Evolutionary conservation across 1,140 invertebrate genomes (phyloP).

Genomic region (Megalopta genalis): DNA sequence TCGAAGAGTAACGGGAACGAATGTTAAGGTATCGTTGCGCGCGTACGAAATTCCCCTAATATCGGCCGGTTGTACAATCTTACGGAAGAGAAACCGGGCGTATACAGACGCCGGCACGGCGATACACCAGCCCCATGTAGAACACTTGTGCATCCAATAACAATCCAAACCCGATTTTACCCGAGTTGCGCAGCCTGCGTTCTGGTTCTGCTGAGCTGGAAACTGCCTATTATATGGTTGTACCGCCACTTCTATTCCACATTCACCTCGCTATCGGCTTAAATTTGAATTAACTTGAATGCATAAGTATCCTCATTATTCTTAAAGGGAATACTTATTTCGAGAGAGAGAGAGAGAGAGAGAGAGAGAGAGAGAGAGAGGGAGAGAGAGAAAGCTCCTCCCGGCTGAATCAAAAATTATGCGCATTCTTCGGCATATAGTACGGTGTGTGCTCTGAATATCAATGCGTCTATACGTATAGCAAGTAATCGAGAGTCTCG

Average conservation of each 20-base stretch:
- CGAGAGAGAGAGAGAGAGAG: background rate
- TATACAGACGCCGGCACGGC: background rate
- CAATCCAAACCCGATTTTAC: constrained; percentile 54
- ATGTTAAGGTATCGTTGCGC: background rate
- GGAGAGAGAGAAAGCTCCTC: background rate
- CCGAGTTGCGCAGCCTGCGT: constrained; percentile 41
- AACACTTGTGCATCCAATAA: constrained; percentile 57
- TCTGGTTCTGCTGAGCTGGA: constrained; percentile 33
- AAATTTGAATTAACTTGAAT: constrained; percentile 32
- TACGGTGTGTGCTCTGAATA: too few species aligned
- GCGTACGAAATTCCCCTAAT: constrained; percentile 12
- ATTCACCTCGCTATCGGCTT: constrained; percentile 2
- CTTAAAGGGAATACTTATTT: background rate
- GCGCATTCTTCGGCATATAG: background rate
- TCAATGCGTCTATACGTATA: too few species aligned
- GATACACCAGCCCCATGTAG: constrained; percentile 25
- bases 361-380: too few species aligned
- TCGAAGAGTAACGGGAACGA: constrained; percentile 18
- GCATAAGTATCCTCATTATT: constrained; percentile 13
- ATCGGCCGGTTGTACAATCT: background rate
- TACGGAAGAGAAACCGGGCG: background rate
- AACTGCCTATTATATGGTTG: constrained; percentile 48
- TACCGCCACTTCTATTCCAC: constrained; percentile 25
- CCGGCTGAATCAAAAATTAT: background rate
- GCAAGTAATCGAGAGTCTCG: too few species aligned